Percentiles rank a stretch among this genome's conserved stretches.
Conservation (phyloP, 2,888 invertebrate genomes). For the Synergus itoensis region DNA sequence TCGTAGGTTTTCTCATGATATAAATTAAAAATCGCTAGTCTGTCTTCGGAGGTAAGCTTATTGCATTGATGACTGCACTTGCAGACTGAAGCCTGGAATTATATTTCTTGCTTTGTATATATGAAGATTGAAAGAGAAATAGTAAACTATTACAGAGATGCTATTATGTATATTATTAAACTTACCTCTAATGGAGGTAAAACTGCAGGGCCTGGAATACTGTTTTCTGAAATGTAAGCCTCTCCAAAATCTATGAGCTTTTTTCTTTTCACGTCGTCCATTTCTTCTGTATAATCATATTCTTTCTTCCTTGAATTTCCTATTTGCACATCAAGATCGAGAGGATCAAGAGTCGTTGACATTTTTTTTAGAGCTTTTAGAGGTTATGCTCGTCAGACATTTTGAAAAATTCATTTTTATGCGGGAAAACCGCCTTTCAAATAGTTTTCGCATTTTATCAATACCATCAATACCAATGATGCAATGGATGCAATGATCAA, state of each 20-base stretch:
- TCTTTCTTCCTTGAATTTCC: slow-evolving; percentile 29
- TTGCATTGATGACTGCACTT: slow-evolving; percentile 40
- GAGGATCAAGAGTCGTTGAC: slow-evolving; percentile 27
- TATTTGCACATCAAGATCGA: not conserved
- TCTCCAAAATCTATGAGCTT: not conserved
- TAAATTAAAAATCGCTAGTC: not conserved
- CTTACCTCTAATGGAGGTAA: slow-evolving; percentile 12
- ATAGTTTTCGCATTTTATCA: not conserved
- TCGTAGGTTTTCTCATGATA: not conserved
- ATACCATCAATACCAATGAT: too few relatives aligned
- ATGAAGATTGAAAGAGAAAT: not conserved
- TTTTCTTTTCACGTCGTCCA: not conserved
- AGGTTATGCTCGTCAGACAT: not conserved
- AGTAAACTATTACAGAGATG: too few relatives aligned
- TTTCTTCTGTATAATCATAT: not conserved
- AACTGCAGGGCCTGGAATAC: not conserved
- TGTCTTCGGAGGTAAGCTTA: slow-evolving; percentile 19
- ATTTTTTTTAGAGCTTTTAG: not conserved
- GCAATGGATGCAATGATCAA: too few relatives aligned
- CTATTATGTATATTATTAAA: not conserved
- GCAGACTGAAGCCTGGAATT: slow-evolving; percentile 17
- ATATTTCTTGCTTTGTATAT: not conserved
- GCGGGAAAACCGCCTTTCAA: not conserved
- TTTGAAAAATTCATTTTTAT: not conserved
- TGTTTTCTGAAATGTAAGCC: not conserved